Evolutionary conservation across 2,888 invertebrate species (phyloP), one percentile per base, ranked within the genome.

Genomic region (Pogonocherus hispidulus): DNA sequence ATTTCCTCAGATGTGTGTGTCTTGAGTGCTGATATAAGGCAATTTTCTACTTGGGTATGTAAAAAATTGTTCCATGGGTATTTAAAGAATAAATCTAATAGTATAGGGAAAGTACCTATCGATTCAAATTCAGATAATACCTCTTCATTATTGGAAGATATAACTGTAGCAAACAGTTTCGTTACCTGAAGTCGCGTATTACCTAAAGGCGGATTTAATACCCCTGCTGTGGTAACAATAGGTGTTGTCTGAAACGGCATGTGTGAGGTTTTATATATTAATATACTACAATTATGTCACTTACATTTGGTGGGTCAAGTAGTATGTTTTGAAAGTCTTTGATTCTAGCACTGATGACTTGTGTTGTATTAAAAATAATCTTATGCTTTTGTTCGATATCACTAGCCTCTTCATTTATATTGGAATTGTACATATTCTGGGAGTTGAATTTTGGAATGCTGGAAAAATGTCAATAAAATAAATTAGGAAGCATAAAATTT

Each of bases 21-120:
- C 79, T 85, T 83, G 65, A 95, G 90, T 80, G 94, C 92, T 86
- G 91, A 89, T 70, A 89, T 88, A 78, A 97, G 86, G 84, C 94
- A 93, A 84, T 92, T 90, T 85, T 93, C 92, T 76, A 96, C 93
- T 87, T 96, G 94, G 76, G 93, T 93, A 87, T 98, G 98, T 83
- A 98, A 89, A 88, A 98, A 97, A 89, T 97, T 98, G 88, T 98
- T 98, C 93, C 96, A 93, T 74, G 92, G 90, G 87, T 94, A 95
- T 85, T 90, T 89, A 87, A 97, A 95, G 89, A 96, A 94, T 86
- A 98, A 89, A 85, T 96, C 93, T 90, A 97, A 87, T 80, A 93
- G 87, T 79, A 90, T 86, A 77, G 87, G 86, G 79, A 90, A 88
- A 44, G 90, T 91, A 73, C 89, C 90, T 62, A 83, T 72, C 6